Evolutionary conservation across 2,888 invertebrate genomes (phyloP), one percentile per base, ranked within the genome.

Genomic region (Steinernema carpocapsae): DNA sequence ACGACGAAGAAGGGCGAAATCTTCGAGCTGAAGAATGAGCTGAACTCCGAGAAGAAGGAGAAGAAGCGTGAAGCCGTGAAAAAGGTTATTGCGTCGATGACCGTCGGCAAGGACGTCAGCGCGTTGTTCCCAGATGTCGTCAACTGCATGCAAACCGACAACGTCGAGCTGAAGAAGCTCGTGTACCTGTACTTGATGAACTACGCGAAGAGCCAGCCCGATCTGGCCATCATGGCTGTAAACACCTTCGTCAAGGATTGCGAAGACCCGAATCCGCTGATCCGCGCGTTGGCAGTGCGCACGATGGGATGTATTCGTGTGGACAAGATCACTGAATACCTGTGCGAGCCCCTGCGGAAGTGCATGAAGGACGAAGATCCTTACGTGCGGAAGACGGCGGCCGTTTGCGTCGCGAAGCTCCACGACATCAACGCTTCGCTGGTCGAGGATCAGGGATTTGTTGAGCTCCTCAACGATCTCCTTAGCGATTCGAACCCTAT

Each of bases 181-280:
- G 99, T 99, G 0, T 99, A 99, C 89, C 90, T 99, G 72, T 99
- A 99, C 88, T 90, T 99, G 85, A 99, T 99, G 99, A 99, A 99
- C 89, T 99, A 99, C 89, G 99, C 99, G 73, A 99, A 99, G 89
- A 96, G 95, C 73, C 99, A 99, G 89, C 99, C 99, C 0, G 99
- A 99, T 88, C 95, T 97, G 94, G 99, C 99, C 74, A 99, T 99
- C 78, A 97, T 99, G 97, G 99, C 99, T 14, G 99, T 99, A 76
- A 99, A 99, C 90, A 99, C 99, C 7, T 99, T 99, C 90, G 99
- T 99, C 80, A 97, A 97, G 93, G 99, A 99, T 90, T 99, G 99
- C 90, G 97, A 99, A 91, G 99, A 99, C 89, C 95, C 97, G 14
- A 99, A 99, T 91, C 99, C 99, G 42, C 90, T 99, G 88, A 99